These are phyloP conservation scores for Atta texana DNA, from an alignment of 1,140 invertebrate species.

Conservation along the genomic window DNA sequence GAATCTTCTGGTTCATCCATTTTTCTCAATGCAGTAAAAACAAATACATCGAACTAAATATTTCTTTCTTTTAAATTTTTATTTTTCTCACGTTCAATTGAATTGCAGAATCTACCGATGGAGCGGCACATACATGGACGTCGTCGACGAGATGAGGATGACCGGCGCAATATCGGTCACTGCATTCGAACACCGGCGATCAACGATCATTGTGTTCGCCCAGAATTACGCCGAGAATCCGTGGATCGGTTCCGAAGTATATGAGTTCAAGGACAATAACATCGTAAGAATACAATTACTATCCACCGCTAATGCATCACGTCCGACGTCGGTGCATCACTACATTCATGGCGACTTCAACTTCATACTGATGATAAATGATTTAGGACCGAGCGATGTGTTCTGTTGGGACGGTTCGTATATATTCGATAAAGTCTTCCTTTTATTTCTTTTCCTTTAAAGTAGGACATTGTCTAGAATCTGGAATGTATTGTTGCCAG, in stretches of 20 bases:
- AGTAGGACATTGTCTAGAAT: background rate
- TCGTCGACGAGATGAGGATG: slow-evolving; percentile 55
- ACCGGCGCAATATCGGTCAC: slow-evolving; percentile 66
- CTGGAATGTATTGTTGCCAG: slow-evolving; percentile 54
- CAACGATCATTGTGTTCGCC: slow-evolving; percentile 74
- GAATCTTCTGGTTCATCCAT: too few relatives aligned
- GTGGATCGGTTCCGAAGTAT: slow-evolving; percentile 67
- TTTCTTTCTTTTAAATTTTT: background rate
- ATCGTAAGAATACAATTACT: slow-evolving; percentile 69
- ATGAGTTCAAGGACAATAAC: slow-evolving; percentile 66
- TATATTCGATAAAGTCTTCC: background rate
- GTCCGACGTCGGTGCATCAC: slow-evolving; percentile 68
- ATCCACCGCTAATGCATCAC: slow-evolving; percentile 25
- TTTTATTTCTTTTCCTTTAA: too few relatives aligned
- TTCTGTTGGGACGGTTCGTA: slow-evolving; percentile 77
- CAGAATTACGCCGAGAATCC: slow-evolving; percentile 52
- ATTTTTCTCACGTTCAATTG: background rate
- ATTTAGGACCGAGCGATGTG: slow-evolving; percentile 60
- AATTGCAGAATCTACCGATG: slow-evolving; percentile 79
- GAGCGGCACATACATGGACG: slow-evolving; percentile 80
- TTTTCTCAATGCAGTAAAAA: background rate
- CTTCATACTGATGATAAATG: slow-evolving; percentile 70
- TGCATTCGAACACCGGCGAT: slow-evolving; percentile 66
- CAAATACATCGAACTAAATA: background rate
- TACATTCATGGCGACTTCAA: slow-evolving; percentile 63